Conservation (phyloP, 2,113 vertebrate genomes). For the Ibidorhyncha struthersii region DNA sequence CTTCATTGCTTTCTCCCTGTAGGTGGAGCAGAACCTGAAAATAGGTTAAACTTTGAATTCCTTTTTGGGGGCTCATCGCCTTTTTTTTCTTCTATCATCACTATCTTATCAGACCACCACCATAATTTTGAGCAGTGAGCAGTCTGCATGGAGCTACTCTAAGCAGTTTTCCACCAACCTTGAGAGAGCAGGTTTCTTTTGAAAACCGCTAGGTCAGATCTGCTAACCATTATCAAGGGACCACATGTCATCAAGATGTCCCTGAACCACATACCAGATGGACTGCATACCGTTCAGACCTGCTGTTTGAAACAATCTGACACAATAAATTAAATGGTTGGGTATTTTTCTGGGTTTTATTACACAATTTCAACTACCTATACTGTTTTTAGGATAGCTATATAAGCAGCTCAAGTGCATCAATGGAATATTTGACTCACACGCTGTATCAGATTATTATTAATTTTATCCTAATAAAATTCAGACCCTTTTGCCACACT, state of each 20-base stretch:
- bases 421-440: not conserved
- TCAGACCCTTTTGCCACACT: not conserved
- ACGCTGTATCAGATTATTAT: not conserved
- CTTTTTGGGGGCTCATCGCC: rapidly evolving
- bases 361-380: not conserved
- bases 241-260: not conserved
- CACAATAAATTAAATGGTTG: not conserved
- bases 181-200: not conserved
- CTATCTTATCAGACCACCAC: not conserved
- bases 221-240: not conserved
- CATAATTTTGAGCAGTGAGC: not conserved
- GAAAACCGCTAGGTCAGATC: not conserved
- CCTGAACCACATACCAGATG: not conserved
- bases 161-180: not conserved
- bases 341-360: not conserved
- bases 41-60: not conserved
- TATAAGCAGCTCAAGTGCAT: not conserved
- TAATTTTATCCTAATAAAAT: not conserved
- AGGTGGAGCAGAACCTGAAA: not conserved
- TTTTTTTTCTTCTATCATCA: not conserved
- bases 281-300: not conserved
- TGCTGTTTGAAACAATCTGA: not conserved
- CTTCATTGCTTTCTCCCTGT: not conserved
- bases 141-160: not conserved
- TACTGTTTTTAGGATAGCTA: not conserved